Percentiles rank a stretch among this genome's conserved stretches.
Evolutionary conservation across 2,113 vertebrate genomes (phyloP).

Genomic region (Bos indicus): DNA sequence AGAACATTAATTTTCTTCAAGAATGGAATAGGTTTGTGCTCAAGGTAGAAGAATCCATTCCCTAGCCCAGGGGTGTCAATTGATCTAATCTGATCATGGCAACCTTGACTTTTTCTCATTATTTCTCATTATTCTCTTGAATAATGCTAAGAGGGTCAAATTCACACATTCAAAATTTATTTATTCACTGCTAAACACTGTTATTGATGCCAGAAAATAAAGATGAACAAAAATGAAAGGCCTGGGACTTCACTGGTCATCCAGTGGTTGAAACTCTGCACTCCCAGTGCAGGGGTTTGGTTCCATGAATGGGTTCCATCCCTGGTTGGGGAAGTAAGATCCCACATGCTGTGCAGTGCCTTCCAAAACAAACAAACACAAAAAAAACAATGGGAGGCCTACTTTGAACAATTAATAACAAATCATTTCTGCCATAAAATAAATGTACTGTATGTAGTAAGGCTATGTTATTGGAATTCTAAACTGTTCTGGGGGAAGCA

Average conservation of each 20-base stretch:
- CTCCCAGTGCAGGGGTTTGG: background rate
- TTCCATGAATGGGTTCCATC: background rate
- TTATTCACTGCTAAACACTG: background rate
- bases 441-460: background rate
- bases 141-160: background rate
- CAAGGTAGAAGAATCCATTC: background rate
- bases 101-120: background rate
- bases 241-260: background rate
- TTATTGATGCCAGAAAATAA: background rate
- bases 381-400: background rate
- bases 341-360: background rate
- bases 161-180: background rate
- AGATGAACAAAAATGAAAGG: background rate
- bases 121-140: background rate
- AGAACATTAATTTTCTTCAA: slow-evolving; percentile 9
- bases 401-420: background rate
- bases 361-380: background rate
- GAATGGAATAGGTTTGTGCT: background rate
- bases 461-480: background rate
- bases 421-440: background rate
- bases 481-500: background rate
- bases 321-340: background rate
- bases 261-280: accelerated
- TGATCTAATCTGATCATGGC: background rate
- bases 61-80: background rate